Evolutionary conservation across 1,140 invertebrate genomes (phyloP).

Genomic region (Drosophila setifemur): DNA sequence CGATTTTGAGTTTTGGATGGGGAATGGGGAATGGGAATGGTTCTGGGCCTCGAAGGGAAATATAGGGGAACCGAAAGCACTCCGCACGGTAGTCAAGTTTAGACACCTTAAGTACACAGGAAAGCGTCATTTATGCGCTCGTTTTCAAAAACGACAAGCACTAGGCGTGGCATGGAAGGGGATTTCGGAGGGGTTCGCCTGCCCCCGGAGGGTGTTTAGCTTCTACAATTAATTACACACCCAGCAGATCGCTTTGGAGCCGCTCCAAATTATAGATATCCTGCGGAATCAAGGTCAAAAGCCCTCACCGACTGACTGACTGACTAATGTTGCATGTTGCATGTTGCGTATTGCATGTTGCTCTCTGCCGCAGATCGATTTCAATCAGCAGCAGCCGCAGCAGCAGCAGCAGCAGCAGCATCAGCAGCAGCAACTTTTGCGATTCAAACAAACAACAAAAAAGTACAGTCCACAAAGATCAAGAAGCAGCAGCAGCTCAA

Average conservation of each 20-base stretch:
- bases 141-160: conserved; percentile 70
- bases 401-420: no score
- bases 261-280: conserved; percentile 51
- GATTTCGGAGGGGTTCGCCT: not conserved
- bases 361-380: conserved; percentile 50
- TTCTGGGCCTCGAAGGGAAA: conserved; percentile 1
- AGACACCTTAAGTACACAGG: conserved; percentile 79
- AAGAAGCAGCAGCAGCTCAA: conserved; percentile 39
- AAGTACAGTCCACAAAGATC: conserved; percentile 68
- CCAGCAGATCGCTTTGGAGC: conserved; percentile 45
- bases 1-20: conserved; percentile 18
- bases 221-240: conserved; percentile 62
- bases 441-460: conserved; percentile 65
- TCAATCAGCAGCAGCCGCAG: conserved; percentile 75
- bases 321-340: conserved; percentile 27
- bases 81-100: conserved; percentile 72
- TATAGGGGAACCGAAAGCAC: not conserved
- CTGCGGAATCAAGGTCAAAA: conserved; percentile 38
- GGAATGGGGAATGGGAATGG: conserved; percentile 17
- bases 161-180: conserved; percentile 52
- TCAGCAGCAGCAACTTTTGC: conserved; percentile 45
- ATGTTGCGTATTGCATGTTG: conserved; percentile 3
- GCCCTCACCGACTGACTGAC: no score
- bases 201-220: conserved; percentile 19
- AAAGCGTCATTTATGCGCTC: conserved; percentile 77